phyloP scores from a whole-genome alignment of 2,888 invertebrate genomes.

The Chymomyza procnemis region DNA sequence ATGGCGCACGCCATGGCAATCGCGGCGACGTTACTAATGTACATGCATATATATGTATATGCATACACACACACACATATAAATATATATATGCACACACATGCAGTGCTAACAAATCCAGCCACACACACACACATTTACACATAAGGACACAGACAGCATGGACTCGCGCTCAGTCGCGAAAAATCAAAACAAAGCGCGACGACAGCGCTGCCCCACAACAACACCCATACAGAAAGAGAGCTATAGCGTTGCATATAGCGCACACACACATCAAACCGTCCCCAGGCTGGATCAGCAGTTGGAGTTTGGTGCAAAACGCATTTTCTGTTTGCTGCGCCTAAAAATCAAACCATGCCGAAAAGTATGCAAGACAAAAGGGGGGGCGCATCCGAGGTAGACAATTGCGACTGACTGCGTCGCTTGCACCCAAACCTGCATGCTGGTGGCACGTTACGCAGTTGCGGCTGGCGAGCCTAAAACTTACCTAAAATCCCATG shows the following conservation, averaged over 20 bases:
- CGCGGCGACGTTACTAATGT: constrained; percentile 58
- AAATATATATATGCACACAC: constrained; percentile 11
- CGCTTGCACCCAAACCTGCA: too few relatives aligned
- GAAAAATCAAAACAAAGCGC: constrained; percentile 74
- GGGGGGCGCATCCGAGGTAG: constrained; percentile 2
- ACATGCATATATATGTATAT: constrained; percentile 43
- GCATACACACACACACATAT: constrained; percentile 12
- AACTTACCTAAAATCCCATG: constrained; percentile 41
- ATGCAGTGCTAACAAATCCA: constrained; percentile 19
- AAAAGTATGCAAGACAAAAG: constrained; percentile 59
- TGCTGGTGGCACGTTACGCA: constrained; percentile 11
- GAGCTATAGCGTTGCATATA: constrained; percentile 15
- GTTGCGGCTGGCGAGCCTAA: constrained; percentile 46
- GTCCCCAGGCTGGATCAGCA: neutral
- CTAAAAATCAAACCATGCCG: constrained; percentile 68
- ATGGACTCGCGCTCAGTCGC: constrained; percentile 60
- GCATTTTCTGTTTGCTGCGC: constrained; percentile 64
- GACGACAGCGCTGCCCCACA: constrained; percentile 46
- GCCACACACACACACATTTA: constrained; percentile 31
- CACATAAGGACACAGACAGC: constrained; percentile 29
- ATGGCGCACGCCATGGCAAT: constrained; percentile 24
- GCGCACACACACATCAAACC: constrained; percentile 7
- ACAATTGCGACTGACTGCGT: neutral
- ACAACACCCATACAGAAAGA: constrained; percentile 29
- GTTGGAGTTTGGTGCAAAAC: constrained; percentile 30